These are phyloP conservation scores for Amphimedon queenslandica DNA, from an alignment of 37 sponge, comb jelly and placozoan species.

Conservation along the genomic window DNA sequence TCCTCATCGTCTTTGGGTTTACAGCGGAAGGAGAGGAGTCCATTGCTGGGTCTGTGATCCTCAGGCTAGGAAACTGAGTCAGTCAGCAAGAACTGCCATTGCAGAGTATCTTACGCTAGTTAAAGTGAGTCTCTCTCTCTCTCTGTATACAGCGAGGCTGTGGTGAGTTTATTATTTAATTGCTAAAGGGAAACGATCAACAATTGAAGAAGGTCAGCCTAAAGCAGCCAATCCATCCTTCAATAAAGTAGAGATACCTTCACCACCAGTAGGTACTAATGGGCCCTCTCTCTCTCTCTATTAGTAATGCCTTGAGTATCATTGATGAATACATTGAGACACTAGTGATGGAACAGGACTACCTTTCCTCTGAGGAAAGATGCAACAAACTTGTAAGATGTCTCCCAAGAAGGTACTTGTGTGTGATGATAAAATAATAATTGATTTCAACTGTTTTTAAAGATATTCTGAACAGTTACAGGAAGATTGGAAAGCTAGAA, in stretches of 20 bases:
- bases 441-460: neutral
- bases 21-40: slow-evolving; percentile 96
- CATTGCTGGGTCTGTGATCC: slow-evolving; percentile 98
- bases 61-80: slow-evolving; percentile 70
- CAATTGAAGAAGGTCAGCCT: slow-evolving; percentile 83
- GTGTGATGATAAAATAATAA: neutral
- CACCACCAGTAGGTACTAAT: too few relatives aligned
- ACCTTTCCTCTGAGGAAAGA: slow-evolving; percentile 50
- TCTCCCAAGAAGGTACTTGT: slow-evolving; percentile 20
- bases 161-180: neutral
- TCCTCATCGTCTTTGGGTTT: slow-evolving; percentile 90
- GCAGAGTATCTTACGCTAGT: slow-evolving; percentile 92
- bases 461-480: slow-evolving; percentile 13
- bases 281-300: too few relatives aligned
- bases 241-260: slow-evolving; percentile 46
- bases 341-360: slow-evolving; percentile 78
- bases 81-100: slow-evolving; percentile 77
- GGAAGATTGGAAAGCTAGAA: slow-evolving; percentile 35
- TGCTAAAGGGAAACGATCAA: slow-evolving; percentile 79
- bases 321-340: slow-evolving; percentile 49
- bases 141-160: too few relatives aligned
- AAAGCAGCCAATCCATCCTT: slow-evolving; percentile 46
- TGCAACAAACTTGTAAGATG: slow-evolving; percentile 75
- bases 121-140: too few relatives aligned
- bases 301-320: slow-evolving; percentile 61